Evolutionary conservation across 2,888 invertebrate genomes (phyloP), one percentile per base, ranked within the genome.

Genomic region (Torymus tubicola): DNA sequence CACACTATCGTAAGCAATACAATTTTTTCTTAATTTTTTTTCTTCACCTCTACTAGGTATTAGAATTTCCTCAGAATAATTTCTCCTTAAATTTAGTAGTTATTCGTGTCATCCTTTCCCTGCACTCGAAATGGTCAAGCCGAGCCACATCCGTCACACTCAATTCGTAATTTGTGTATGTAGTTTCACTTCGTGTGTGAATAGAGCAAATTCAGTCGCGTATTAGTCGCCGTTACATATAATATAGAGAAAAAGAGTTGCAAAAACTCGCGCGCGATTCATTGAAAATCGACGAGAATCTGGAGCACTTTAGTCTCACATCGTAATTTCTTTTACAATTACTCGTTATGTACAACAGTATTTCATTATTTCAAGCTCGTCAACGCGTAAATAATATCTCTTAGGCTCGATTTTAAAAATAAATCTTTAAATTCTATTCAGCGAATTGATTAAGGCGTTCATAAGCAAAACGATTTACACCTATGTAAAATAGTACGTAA

Each of bases 291-390:
- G 70, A 53, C 16, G 24, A 73, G 50, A 55, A 18, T 63, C 16
- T 31, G 69, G 53, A 77, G 69, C 21, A 42, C 31, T 31, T 58
- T 67, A 67, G 55, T 24, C 42, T 78, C 53, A 18, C 13, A 14
- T 13, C 18, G 21, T 69, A 79, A 68, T 73, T 65, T 50, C 42
- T 81, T 68, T 81, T 18, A 13, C 13, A 63, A 53, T 73, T 80
- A 78, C 77, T 74, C 63, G 57, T 75, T 82, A 82, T 82, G 42
- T 82, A 82, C 82, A 42, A 81, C 63, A 42, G 57, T 73, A 69
- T 64, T 79, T 80, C 73, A 79, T 71, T 80, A 82, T 80, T 82
- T 67, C 79, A 82, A 80, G 82, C 82, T 82, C 82, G 75, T 80
- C 74, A 65, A 75, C 80, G 80, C 75, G 77, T 73, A 77, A 76